Evolutionary conservation across 2,113 vertebrate genomes (phyloP).

Genomic region (Epinephelus fuscoguttatus): DNA sequence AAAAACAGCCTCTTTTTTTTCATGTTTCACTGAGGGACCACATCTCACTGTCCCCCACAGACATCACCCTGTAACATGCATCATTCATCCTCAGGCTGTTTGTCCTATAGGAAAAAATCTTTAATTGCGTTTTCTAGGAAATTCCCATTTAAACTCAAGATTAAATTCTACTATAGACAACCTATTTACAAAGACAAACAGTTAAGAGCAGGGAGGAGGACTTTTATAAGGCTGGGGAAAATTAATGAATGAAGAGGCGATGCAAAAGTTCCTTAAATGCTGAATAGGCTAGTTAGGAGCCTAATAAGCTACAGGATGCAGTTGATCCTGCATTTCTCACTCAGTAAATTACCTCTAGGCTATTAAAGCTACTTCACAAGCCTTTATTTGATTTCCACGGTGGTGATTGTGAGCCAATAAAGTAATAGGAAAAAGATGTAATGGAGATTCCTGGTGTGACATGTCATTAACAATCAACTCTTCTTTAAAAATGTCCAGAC

Average conservation of each 20-base stretch:
- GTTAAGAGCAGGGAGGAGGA: slow-evolving; percentile 4
- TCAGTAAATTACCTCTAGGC: slow-evolving; percentile 9
- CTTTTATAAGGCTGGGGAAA: slow-evolving; percentile 6
- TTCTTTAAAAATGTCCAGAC: background rate
- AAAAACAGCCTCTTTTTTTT: slow-evolving; percentile 31
- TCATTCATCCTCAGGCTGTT: background rate
- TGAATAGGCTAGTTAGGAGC: slow-evolving; percentile 31
- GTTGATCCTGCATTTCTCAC: slow-evolving; percentile 28
- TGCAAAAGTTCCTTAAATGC: slow-evolving; percentile 19
- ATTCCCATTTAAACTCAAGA: slow-evolving; percentile 13
- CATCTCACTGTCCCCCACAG: slow-evolving; percentile 6
- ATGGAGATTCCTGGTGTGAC: background rate
- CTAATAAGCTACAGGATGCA: slow-evolving; percentile 22
- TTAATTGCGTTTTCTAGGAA: background rate
- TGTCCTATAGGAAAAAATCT: background rate
- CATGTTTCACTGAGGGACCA: slow-evolving; percentile 11
- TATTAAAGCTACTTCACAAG: slow-evolving; percentile 4
- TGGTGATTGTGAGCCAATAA: background rate
- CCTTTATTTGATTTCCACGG: background rate
- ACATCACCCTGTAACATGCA: background rate
- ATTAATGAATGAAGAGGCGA: slow-evolving; percentile 23
- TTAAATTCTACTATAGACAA: background rate
- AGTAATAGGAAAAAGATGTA: background rate
- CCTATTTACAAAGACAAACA: slow-evolving; percentile 22
- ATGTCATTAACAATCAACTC: background rate